Conservation (phyloP, 2,113 vertebrate species). For the Tringa solitaria region DNA sequence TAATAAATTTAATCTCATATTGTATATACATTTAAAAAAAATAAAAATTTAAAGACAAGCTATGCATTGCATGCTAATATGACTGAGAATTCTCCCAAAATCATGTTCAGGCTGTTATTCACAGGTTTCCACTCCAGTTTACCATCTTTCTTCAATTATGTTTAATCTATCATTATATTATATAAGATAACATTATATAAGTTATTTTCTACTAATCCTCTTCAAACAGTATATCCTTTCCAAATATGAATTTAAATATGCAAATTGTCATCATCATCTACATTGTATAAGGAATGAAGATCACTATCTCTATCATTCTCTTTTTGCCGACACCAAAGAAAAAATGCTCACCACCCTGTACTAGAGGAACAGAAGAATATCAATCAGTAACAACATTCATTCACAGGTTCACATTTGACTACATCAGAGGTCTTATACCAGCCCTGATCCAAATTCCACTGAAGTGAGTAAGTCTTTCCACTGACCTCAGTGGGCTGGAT, state of each 20-base stretch:
- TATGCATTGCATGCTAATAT: slow-evolving; percentile 18
- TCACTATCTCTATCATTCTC: neutral
- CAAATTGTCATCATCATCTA: neutral
- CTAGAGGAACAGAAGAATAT: neutral
- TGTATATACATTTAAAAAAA: slow-evolving; percentile 31
- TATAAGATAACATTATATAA: neutral
- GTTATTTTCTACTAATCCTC: neutral
- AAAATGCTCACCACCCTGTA: neutral
- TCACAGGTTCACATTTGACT: neutral
- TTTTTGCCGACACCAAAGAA: neutral
- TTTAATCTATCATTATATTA: neutral
- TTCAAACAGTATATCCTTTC: neutral
- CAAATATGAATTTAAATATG: neutral
- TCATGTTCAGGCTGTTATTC: neutral
- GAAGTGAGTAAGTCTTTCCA: neutral
- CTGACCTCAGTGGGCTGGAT: neutral
- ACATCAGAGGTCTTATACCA: neutral
- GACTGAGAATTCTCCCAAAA: slow-evolving; percentile 39
- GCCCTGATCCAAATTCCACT: neutral
- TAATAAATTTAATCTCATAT: slow-evolving; percentile 57
- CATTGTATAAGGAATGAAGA: neutral
- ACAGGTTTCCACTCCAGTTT: neutral
- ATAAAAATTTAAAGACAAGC: slow-evolving; percentile 5
- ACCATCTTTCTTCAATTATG: neutral
- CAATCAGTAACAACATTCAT: neutral